Evolutionary conservation across 2,113 vertebrate species (phyloP).

Genomic region (Chionodraco myersi): DNA sequence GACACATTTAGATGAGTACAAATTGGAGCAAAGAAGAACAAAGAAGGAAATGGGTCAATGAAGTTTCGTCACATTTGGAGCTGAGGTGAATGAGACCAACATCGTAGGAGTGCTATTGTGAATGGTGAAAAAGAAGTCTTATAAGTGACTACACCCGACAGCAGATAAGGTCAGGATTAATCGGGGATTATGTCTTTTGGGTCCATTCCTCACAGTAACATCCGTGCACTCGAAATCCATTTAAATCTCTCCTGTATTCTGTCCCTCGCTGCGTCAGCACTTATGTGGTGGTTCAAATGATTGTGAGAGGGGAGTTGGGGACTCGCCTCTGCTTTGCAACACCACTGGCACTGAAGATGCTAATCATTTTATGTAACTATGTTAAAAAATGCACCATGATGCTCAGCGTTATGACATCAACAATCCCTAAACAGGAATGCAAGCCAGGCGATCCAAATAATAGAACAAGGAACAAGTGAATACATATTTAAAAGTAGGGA

Average conservation of each 20-base stretch:
- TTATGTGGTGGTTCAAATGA: constrained; percentile 8
- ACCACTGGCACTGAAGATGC: constrained; percentile 28
- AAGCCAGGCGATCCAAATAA: too few relatives aligned
- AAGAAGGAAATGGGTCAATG: constrained; percentile 17
- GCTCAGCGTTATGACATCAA: not conserved
- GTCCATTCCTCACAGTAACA: constrained; percentile 35
- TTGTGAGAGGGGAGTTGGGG: constrained; percentile 11
- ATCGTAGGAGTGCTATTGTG: not conserved
- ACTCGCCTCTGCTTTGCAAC: constrained; percentile 16
- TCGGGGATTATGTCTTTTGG: constrained; percentile 38
- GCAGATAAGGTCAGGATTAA: constrained; percentile 50
- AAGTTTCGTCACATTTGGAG: not conserved
- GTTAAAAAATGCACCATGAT: constrained; percentile 11
- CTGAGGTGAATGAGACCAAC: not conserved
- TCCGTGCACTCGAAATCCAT: constrained; percentile 41
- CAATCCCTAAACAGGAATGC: too few relatives aligned
- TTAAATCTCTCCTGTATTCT: constrained; percentile 46
- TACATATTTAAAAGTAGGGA: too few relatives aligned
- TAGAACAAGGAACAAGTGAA: too few relatives aligned
- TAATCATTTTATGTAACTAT: constrained; percentile 38
- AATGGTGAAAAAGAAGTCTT: not conserved
- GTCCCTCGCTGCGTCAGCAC: constrained; percentile 23
- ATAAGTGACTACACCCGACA: constrained; percentile 3
- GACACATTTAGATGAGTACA: constrained; percentile 32
- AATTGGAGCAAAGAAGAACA: constrained; percentile 36